Percentiles rank a stretch among this genome's conserved stretches.
phyloP scores from a whole-genome alignment of 2,797 vertebrate genomes.

The Clamator glandarius region DNA sequence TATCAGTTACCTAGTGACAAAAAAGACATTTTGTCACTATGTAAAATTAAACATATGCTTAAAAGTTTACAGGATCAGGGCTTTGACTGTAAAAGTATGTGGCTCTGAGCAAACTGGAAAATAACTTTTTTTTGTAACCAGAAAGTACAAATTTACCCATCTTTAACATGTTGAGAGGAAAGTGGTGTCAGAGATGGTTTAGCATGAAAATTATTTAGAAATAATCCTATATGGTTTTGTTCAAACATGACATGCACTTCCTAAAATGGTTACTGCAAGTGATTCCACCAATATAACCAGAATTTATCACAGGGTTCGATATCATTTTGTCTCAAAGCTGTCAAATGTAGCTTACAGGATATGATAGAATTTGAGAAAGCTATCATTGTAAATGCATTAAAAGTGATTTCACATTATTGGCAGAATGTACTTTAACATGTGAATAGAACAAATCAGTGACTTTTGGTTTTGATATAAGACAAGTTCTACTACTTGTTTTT shows the following conservation, averaged over 20 bases:
- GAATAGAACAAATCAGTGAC: not conserved
- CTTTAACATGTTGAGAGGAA: not conserved
- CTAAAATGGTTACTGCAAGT: not conserved
- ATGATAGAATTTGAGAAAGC: not conserved
- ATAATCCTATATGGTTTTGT: not conserved
- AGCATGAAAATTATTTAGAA: not conserved
- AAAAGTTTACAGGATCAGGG: not conserved
- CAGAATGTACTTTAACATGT: not conserved
- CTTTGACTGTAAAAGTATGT: not conserved
- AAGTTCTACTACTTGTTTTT: constrained; percentile 7
- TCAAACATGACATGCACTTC: not conserved
- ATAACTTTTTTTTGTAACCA: not conserved
- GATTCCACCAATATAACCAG: not conserved
- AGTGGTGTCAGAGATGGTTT: not conserved
- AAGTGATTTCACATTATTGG: not conserved
- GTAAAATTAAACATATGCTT: not conserved
- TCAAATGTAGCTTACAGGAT: not conserved
- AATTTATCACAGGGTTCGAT: not conserved
- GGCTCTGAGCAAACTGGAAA: not conserved
- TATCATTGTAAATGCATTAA: not conserved
- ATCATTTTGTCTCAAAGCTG: not conserved
- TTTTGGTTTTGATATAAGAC: not conserved
- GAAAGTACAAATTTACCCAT: not conserved
- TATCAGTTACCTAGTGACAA: not conserved
- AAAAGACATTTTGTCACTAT: not conserved